Evolutionary conservation across 2,888 invertebrate genomes (phyloP).

Genomic region (Tubiluchus corallicola): DNA sequence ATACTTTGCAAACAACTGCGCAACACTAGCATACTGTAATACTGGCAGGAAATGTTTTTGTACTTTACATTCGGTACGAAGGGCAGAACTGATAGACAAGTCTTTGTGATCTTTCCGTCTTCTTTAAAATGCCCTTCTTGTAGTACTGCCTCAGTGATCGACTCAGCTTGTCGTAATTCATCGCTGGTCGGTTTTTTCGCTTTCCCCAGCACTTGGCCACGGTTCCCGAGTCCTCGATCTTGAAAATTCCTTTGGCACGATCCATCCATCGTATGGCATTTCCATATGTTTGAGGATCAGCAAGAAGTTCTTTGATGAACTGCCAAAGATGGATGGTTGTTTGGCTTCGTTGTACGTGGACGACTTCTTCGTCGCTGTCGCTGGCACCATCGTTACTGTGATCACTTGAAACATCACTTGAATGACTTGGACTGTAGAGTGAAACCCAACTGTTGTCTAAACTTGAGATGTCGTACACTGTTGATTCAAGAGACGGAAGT

Average conservation of each 20-base stretch:
- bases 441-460: no score
- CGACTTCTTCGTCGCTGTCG: constrained; percentile 1
- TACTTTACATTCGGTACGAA: constrained; percentile 62
- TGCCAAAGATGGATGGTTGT: constrained; percentile 84
- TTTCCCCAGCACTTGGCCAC: constrained; percentile 97
- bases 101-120: constrained; percentile 90
- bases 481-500: no score
- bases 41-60: no score
- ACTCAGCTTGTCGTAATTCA: constrained; percentile 98
- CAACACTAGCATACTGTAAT: no score
- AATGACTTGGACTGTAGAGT: constrained; percentile 8
- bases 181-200: constrained; percentile 90
- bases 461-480: no score
- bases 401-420: constrained; percentile 13
- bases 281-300: constrained; percentile 68
- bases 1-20: no score
- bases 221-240: constrained; percentile 92
- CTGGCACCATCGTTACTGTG: constrained; percentile 16
- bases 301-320: constrained; percentile 83
- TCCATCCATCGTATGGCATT: constrained; percentile 95
- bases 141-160: constrained; percentile 95
- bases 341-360: constrained; percentile 34
- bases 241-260: constrained; percentile 66
- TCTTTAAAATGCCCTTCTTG: constrained; percentile 99
- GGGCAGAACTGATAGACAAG: constrained; percentile 97